Conservation (phyloP, 2,113 vertebrate species). For the Gymnobelideus leadbeateri region DNA sequence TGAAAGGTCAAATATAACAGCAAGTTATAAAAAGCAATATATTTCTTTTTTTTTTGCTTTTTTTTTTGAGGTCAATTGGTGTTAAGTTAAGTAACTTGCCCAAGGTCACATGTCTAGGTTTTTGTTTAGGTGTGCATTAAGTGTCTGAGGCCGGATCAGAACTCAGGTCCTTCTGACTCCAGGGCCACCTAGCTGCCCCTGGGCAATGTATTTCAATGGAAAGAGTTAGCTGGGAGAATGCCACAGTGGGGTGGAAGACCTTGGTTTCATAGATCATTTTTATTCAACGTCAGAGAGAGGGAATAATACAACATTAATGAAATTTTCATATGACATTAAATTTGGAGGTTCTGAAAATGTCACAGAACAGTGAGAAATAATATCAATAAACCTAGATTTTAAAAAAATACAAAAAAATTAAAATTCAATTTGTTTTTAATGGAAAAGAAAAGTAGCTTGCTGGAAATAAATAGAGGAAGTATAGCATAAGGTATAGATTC, state of each 20-base stretch:
- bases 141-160: too few relatives aligned
- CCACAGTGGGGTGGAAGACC: background rate
- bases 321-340: slow-evolving; percentile 44
- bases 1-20: slow-evolving; percentile 47
- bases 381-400: background rate
- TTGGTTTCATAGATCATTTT: slow-evolving; percentile 12
- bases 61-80: too few relatives aligned
- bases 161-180: too few relatives aligned
- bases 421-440: slow-evolving; percentile 21
- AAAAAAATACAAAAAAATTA: slow-evolving; percentile 36
- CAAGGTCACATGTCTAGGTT: too few relatives aligned
- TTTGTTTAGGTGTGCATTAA: too few relatives aligned
- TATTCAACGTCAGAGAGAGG: slow-evolving; percentile 33
- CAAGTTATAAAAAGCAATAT: slow-evolving; percentile 36
- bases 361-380: slow-evolving; percentile 4
- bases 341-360: background rate
- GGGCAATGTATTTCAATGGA: background rate
- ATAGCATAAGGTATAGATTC: background rate
- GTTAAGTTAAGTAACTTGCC: too few relatives aligned
- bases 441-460: background rate
- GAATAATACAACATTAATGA: slow-evolving; percentile 49
- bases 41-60: too few relatives aligned
- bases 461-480: slow-evolving; percentile 31
- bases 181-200: too few relatives aligned
- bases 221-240: background rate